Conservation (phyloP, 92 coral and sea anemone genomes). For the Palythoa heliodiscus region DNA sequence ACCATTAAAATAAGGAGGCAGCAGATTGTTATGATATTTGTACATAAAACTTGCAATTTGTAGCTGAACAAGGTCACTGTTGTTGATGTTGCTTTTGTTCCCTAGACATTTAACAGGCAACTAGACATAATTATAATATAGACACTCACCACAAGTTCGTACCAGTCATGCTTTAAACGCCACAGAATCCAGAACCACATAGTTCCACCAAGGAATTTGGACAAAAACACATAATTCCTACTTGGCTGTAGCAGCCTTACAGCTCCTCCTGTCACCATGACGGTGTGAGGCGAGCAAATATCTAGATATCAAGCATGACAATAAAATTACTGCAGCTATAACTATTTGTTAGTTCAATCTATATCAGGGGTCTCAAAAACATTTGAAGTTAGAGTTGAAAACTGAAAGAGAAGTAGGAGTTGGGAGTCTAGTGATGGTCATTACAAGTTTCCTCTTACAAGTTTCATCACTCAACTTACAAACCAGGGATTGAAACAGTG, state of each 20-base stretch:
- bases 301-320: not conserved
- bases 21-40: too few relatives aligned
- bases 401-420: too few relatives aligned
- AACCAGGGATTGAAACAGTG: too few relatives aligned
- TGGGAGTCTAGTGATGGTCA: too few relatives aligned
- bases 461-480: too few relatives aligned
- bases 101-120: too few relatives aligned
- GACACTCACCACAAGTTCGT: slow-evolving; percentile 89
- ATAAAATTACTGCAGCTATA: not conserved
- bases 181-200: slow-evolving; percentile 96
- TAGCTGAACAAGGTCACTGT: too few relatives aligned
- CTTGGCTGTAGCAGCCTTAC: slow-evolving; percentile 74
- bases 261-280: slow-evolving; percentile 27
- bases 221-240: slow-evolving; percentile 77
- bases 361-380: not conserved
- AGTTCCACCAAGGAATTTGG: slow-evolving; percentile 90
- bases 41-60: too few relatives aligned
- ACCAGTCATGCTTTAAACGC: slow-evolving; percentile 97
- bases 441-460: too few relatives aligned
- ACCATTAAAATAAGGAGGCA: too few relatives aligned
- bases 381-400: not conserved
- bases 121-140: not conserved
- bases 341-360: too few relatives aligned
- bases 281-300: not conserved
- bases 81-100: too few relatives aligned